phyloP scores from a whole-genome alignment of 2,888 invertebrate species.

The Mesoligia furuncula region DNA sequence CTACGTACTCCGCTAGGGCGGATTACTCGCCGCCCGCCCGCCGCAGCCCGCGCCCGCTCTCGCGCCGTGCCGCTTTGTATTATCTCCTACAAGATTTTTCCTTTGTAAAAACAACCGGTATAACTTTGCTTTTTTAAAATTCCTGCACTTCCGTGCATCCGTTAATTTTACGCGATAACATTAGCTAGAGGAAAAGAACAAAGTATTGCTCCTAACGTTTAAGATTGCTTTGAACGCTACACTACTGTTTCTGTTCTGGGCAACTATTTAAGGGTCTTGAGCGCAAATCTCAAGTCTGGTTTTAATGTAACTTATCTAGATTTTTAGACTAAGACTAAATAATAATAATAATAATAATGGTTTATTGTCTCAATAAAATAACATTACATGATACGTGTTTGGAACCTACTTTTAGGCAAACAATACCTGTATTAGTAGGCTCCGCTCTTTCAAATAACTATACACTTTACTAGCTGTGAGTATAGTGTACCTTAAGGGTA shows the following conservation, averaged over 20 bases:
- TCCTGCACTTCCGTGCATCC: constrained; percentile 47
- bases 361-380: too few relatives aligned
- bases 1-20: constrained; percentile 69
- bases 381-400: too few relatives aligned
- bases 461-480: too few relatives aligned
- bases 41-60: constrained; percentile 67
- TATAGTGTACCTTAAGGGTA: too few relatives aligned
- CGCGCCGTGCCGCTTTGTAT: constrained; percentile 76
- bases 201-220: constrained; percentile 6
- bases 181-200: constrained; percentile 15
- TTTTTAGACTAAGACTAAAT: too few relatives aligned
- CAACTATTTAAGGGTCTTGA: background rate
- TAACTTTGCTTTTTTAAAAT: constrained; percentile 51
- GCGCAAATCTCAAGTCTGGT: background rate
- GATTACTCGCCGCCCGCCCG: constrained; percentile 71
- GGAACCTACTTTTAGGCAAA: too few relatives aligned
- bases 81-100: constrained; percentile 78
- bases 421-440: too few relatives aligned
- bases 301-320: background rate
- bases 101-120: constrained; percentile 57
- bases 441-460: too few relatives aligned
- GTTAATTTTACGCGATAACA: constrained; percentile 54
- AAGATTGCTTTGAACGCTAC: background rate
- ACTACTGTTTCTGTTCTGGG: background rate
- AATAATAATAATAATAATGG: too few relatives aligned